Evolutionary conservation across 2,797 vertebrate genomes (phyloP).

Genomic region (Tinamus major): DNA sequence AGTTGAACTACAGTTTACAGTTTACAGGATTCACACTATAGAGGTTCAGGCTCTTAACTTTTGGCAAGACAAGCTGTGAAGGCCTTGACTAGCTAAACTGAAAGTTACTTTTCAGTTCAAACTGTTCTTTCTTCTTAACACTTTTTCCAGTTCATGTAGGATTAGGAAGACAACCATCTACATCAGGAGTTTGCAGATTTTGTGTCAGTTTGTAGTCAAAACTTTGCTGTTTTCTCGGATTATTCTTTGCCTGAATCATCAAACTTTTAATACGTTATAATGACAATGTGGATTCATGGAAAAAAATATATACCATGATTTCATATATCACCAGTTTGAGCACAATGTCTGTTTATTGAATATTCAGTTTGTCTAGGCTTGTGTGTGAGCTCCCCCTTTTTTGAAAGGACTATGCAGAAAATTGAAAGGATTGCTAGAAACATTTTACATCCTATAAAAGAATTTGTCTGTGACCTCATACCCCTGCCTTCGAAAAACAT

Average conservation of each 20-base stretch:
- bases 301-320: not conserved
- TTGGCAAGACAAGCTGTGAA: not conserved
- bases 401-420: conserved; percentile 55
- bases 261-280: not conserved
- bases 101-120: conserved; percentile 29
- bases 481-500: conserved; percentile 25
- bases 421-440: conserved; percentile 40
- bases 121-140: not conserved
- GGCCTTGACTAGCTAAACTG: not conserved
- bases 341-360: conserved; percentile 53
- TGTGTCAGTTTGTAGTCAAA: not conserved
- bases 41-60: conserved; percentile 16
- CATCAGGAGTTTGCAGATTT: not conserved
- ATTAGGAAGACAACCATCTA: not conserved
- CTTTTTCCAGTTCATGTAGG: not conserved
- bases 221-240: not conserved
- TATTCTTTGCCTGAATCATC: not conserved
- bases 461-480: not conserved
- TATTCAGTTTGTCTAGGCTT: conserved; percentile 54
- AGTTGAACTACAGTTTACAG: not conserved
- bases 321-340: not conserved
- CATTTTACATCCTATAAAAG: conserved; percentile 59
- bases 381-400: conserved; percentile 54
- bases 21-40: not conserved
- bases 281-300: not conserved